Percentiles rank a stretch among this genome's conserved stretches.
These are phyloP conservation scores for Chironomus tentans DNA, from an alignment of 2,888 invertebrate genomes.

Conservation along the genomic window DNA sequence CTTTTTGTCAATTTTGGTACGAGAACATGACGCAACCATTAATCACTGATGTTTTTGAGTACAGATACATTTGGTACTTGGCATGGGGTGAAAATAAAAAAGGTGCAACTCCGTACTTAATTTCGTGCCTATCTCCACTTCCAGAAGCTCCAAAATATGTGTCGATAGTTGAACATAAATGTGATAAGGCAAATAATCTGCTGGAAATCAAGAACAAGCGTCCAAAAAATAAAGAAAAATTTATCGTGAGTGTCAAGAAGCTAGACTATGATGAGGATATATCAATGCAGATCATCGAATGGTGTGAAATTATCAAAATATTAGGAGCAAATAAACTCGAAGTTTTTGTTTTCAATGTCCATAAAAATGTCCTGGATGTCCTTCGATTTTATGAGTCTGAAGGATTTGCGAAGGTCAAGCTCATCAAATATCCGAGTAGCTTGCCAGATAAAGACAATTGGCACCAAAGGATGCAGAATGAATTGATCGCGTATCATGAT, in stretches of 20 bases:
- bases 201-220: not conserved
- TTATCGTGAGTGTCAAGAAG: not conserved
- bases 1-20: conserved; percentile 10
- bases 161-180: not conserved
- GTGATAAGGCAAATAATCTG: not conserved
- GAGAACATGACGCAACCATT: not conserved
- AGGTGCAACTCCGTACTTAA: not conserved
- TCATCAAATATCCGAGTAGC: not conserved
- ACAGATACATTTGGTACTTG: not conserved
- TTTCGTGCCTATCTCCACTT: not conserved
- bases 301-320: conserved; percentile 1
- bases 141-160: not conserved
- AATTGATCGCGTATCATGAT: not conserved
- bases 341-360: not conserved
- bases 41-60: not conserved
- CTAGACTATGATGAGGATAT: not conserved
- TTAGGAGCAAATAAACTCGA: conserved; percentile 3
- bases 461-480: not conserved
- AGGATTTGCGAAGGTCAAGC: not conserved
- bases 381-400: not conserved
- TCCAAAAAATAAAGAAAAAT: not conserved
- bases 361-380: not conserved
- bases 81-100: not conserved
- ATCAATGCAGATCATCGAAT: conserved; percentile 4
- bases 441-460: not conserved